Evolutionary conservation across 2,797 vertebrate species (phyloP).

Genomic region (Tiaroga cobitis): DNA sequence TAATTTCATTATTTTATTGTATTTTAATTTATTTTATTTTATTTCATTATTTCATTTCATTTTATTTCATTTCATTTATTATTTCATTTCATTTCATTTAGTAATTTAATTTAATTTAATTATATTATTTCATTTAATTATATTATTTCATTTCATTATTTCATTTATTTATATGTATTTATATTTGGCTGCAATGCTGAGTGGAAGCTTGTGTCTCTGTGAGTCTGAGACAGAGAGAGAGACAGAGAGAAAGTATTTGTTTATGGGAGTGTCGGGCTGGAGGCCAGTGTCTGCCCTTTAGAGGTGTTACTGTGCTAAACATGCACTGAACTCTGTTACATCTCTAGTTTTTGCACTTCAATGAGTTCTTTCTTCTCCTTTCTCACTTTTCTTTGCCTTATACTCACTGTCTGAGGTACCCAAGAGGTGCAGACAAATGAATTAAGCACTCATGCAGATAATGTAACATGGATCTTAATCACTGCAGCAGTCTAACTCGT

Average conservation of each 20-base stretch:
- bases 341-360: neutral
- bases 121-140: no score
- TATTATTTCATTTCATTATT: no score
- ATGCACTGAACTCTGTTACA: neutral
- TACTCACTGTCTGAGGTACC: neutral
- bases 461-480: conserved; percentile 15
- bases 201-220: neutral
- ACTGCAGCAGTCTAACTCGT: neutral
- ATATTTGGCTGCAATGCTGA: neutral
- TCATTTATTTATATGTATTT: no score
- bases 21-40: no score
- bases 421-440: conserved; percentile 27
- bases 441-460: conserved; percentile 29
- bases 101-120: no score
- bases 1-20: no score
- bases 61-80: no score
- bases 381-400: neutral
- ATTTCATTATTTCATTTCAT: no score
- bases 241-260: neutral
- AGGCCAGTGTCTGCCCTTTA: conserved; percentile 28
- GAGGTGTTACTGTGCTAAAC: conserved; percentile 3
- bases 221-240: no score
- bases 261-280: neutral
- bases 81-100: no score
- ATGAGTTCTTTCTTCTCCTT: neutral